A percentile compares a stretch with the other conserved stretches of the same genome.
Conservation (phyloP, 2,797 vertebrate genomes). For the Lacerta agilis region DNA sequence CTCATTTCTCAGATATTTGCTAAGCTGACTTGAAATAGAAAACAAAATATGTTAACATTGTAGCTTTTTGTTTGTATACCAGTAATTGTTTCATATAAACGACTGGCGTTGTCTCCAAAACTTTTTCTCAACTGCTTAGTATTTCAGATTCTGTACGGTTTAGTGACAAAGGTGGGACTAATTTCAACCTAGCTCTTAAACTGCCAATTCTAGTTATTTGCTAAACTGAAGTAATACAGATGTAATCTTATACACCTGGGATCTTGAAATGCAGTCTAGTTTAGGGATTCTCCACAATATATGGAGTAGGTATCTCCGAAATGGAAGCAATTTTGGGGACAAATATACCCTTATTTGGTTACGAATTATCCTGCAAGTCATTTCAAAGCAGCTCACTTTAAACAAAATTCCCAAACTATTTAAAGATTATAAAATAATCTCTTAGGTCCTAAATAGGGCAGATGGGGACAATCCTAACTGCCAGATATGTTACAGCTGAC, state of each 20-base stretch:
- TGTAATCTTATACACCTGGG: not conserved
- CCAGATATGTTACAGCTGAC: not conserved
- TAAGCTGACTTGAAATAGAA: not conserved
- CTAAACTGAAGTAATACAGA: not conserved
- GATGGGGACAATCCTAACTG: conserved; percentile 7
- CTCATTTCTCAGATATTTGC: not conserved
- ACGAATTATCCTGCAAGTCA: conserved; percentile 2
- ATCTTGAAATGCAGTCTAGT: not conserved
- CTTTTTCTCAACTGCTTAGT: not conserved
- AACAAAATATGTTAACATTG: not conserved
- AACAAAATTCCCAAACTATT: conserved; percentile 34
- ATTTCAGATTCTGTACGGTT: not conserved
- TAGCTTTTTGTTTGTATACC: not conserved
- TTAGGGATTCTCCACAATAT: not conserved
- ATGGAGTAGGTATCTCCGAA: conserved; percentile 1
- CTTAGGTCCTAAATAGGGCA: conserved; percentile 4
- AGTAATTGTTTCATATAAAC: not conserved
- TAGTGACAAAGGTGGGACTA: not conserved
- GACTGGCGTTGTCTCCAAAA: not conserved
- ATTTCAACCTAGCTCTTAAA: not conserved
- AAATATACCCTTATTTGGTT: conserved; percentile 1
- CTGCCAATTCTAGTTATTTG: not conserved
- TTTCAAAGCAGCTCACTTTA: not conserved
- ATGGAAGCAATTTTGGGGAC: not conserved
- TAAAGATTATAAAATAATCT: conserved; percentile 8